These are phyloP conservation scores for Ceratina japonica DNA, from an alignment of 1,140 invertebrate species.

Conservation along the genomic window DNA sequence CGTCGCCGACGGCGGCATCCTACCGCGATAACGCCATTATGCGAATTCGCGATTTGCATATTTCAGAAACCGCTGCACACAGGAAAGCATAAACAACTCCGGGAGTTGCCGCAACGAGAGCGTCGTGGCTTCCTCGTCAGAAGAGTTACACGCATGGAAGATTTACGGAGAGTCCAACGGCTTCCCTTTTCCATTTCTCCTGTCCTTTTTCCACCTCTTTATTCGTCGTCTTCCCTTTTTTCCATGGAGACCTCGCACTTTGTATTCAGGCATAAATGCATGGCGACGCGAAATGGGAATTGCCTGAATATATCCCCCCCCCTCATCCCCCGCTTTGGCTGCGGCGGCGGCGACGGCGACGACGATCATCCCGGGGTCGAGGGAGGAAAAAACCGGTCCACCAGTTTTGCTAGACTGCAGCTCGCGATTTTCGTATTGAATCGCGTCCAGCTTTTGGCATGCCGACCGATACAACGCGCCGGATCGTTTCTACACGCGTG, in stretches of 20 bases:
- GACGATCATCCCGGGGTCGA: slow-evolving; percentile 9
- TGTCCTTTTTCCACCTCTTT: slow-evolving; percentile 20
- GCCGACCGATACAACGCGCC: background rate
- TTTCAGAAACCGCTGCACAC: slow-evolving; percentile 74
- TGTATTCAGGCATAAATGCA: slow-evolving; percentile 42
- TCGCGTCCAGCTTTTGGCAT: background rate
- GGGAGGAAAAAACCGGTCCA: slow-evolving; percentile 22
- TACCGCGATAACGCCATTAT: slow-evolving; percentile 75
- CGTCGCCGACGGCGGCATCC: slow-evolving; percentile 57
- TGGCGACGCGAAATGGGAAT: slow-evolving; percentile 32
- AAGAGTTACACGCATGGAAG: slow-evolving; percentile 72
- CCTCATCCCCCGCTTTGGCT: no score
- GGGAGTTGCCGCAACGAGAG: slow-evolving; percentile 55
- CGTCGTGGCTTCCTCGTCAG: slow-evolving; percentile 68
- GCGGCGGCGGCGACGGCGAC: no score
- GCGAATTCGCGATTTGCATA: slow-evolving; percentile 76
- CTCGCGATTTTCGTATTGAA: slow-evolving; percentile 8
- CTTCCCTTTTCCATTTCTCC: slow-evolving; percentile 40
- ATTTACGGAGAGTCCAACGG: slow-evolving; percentile 66
- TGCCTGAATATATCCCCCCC: slow-evolving; percentile 18
- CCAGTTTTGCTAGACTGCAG: slow-evolving; percentile 16
- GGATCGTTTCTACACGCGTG: background rate
- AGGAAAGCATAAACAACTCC: slow-evolving; percentile 77
- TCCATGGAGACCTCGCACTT: slow-evolving; percentile 1
- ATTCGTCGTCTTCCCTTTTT: slow-evolving; percentile 15